Evolutionary conservation across 2,888 invertebrate genomes (phyloP), one percentile per base, ranked within the genome.

Genomic region (Cephus pygmeus): DNA sequence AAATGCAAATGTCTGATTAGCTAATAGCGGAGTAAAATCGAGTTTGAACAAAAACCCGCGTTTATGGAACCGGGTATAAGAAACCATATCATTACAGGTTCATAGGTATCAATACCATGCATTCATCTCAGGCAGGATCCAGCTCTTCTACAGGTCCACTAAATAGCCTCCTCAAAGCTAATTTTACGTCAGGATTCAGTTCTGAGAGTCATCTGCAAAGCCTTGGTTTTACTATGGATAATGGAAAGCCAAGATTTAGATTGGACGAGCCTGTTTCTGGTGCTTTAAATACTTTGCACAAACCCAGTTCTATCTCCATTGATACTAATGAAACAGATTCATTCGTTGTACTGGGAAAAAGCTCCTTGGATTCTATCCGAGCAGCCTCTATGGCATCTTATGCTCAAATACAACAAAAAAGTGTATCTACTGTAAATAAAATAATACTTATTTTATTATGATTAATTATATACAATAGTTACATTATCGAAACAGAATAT

Each of bases 331-430:
- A 87, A 1, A 84, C 87, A 4, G 83, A 87, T n/a, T 91, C 91
- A 0, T 91, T 91, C 77, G 88, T 90, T 3, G 88, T 91, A 1
- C 79, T 91, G 33, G 86, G 88, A 31, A 83, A 86, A 79, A 84
- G 85, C 75, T 89, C 89, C 0, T 56, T 89, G 33, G 86, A 90
- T 75, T 84, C 81, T 1, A 84, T 89, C 36, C 86, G 85, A 75
- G 82, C 83, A 34, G 83, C 84, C 4, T 87, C 88, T 0, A 71
- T 88, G 79, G 87, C 86, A 36, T 86, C 86, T 4, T 90, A 88
- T 73, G 82, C 84, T 68, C 85, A 89, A 77, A 88, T 91, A 75
- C 83, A 87, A 69, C 80, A 84, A 31, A 88, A 90, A 78, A 84
- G 85, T 36, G 82, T 82, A 79, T 82, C 84, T 2, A 75, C 85